phyloP scores from a whole-genome alignment of 2,888 invertebrate genomes.

The Himalopsyche kuldschensis region DNA sequence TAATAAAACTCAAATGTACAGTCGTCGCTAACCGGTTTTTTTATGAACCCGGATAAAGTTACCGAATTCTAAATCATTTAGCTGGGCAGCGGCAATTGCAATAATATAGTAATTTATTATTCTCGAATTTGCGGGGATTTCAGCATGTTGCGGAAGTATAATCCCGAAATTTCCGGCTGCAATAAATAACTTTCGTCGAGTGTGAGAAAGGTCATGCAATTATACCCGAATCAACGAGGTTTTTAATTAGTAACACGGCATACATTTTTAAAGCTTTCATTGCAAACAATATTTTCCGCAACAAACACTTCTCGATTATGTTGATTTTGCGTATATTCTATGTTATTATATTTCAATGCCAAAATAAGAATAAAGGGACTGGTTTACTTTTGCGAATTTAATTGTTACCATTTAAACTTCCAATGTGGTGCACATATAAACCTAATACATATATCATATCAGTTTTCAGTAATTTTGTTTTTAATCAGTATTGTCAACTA shows the following conservation, averaged over 20 bases:
- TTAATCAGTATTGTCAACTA: no score
- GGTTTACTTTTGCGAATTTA: no score
- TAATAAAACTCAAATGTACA: neutral
- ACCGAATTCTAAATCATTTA: neutral
- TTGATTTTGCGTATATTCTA: neutral
- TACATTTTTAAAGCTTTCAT: neutral
- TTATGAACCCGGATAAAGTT: neutral
- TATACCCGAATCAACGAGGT: neutral
- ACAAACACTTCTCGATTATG: neutral
- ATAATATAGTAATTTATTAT: neutral
- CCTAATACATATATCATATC: no score
- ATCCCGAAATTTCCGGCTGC: neutral
- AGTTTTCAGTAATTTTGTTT: no score
- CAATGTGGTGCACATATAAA: no score
- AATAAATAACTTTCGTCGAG: neutral
- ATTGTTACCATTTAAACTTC: no score
- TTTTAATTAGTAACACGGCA: neutral
- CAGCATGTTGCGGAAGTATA: neutral
- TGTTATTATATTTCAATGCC: no score
- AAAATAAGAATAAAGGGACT: no score
- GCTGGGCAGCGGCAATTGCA: neutral
- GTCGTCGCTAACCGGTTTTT: neutral
- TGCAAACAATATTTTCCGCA: neutral
- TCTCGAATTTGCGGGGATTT: neutral
- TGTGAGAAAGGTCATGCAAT: neutral